Conservation (phyloP, 2,797 vertebrate genomes). For the Mycteria americana region DNA sequence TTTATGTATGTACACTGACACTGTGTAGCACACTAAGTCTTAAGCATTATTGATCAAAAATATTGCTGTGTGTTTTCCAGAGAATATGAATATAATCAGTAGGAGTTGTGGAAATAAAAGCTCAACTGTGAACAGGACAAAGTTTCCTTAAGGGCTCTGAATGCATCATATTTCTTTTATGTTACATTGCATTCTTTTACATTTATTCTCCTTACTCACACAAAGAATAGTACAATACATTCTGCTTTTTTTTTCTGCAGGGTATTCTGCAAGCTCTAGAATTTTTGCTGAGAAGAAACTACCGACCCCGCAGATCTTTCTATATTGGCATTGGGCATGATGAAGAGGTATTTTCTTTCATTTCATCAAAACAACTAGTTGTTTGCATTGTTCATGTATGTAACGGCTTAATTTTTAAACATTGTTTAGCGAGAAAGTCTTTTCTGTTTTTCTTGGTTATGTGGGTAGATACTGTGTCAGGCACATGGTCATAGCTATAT, state of each 20-base stretch:
- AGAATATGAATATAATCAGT: not conserved
- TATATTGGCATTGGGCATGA: slow-evolving; percentile 92
- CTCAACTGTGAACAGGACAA: not conserved
- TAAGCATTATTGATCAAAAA: not conserved
- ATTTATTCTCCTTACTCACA: not conserved
- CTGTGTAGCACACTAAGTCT: not conserved
- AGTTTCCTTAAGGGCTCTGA: not conserved
- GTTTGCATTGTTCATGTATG: not conserved
- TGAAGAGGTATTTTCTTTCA: slow-evolving; percentile 80
- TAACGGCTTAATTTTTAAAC: not conserved
- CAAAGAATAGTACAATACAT: fast-evolving
- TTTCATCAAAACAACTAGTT: not conserved
- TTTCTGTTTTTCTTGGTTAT: not conserved
- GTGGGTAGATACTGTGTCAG: not conserved
- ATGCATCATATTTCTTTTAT: not conserved
- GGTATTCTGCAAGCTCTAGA: slow-evolving; percentile 91
- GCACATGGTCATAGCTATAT: not conserved
- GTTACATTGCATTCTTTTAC: not conserved
- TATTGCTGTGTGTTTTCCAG: not conserved
- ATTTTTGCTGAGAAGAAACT: slow-evolving; percentile 85
- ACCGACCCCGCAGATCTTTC: slow-evolving; percentile 86
- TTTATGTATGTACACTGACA: not conserved
- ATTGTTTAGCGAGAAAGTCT: not conserved
- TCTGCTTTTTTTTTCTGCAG: slow-evolving; percentile 65
- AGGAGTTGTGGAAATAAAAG: not conserved